These are phyloP conservation scores for Leptarthrus brevirostris DNA, from an alignment of 2,888 invertebrate genomes.

Conservation along the genomic window DNA sequence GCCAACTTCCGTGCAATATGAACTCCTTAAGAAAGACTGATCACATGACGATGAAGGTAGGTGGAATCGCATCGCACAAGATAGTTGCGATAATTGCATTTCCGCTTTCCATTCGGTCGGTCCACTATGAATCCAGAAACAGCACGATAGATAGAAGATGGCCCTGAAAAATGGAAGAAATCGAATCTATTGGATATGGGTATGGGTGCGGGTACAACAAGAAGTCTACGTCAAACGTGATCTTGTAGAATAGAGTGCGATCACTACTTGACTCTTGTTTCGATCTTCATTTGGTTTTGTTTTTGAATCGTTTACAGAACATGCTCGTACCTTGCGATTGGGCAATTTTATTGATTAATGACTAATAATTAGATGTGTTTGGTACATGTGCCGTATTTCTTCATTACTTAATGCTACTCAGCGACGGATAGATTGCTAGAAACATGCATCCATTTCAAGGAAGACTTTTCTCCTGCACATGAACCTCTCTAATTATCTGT, in stretches of 20 bases:
- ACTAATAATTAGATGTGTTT: slow-evolving; percentile 67
- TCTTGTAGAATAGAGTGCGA: slow-evolving; percentile 22
- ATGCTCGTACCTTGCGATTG: slow-evolving; percentile 55
- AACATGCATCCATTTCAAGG: neutral
- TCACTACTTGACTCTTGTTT: slow-evolving; percentile 14
- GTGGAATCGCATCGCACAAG: slow-evolving; percentile 46
- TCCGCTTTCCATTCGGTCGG: slow-evolving; percentile 49
- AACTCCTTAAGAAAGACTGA: slow-evolving; percentile 5
- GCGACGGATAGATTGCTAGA: slow-evolving; percentile 2
- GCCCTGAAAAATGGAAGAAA: slow-evolving; percentile 11
- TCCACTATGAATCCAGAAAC: slow-evolving; percentile 18
- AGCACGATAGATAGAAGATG: slow-evolving; percentile 19
- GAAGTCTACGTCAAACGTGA: slow-evolving; percentile 47
- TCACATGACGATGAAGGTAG: slow-evolving; percentile 41
- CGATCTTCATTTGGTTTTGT: slow-evolving; percentile 12
- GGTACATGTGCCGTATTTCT: slow-evolving; percentile 65
- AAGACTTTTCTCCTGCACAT: neutral
- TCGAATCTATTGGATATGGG: neutral
- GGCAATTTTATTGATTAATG: slow-evolving; percentile 67
- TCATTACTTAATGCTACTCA: slow-evolving; percentile 60
- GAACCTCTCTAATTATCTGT: slow-evolving; percentile 17
- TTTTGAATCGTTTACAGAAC: slow-evolving; percentile 6
- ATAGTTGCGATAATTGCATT: slow-evolving; percentile 51
- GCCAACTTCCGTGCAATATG: slow-evolving; percentile 20
- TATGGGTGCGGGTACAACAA: neutral